Conservation (phyloP, 2,888 invertebrate species). For the Agrenia bidenticulata region DNA sequence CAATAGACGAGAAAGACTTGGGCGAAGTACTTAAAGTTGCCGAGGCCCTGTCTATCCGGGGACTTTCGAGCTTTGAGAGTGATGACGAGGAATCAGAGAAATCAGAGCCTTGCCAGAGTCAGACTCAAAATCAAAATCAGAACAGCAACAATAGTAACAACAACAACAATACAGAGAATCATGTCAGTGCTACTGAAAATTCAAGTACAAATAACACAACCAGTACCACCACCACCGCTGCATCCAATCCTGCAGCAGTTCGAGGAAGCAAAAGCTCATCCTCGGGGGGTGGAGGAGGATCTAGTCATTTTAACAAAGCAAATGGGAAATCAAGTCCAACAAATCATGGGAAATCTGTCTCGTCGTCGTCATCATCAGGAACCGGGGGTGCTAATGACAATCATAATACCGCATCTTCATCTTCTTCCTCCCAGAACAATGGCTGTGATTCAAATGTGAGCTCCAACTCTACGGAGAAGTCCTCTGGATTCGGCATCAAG, state of each 20-base stretch:
- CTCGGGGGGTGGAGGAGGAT: neutral
- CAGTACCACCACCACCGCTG: slow-evolving; percentile 14
- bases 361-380: slow-evolving; percentile 25
- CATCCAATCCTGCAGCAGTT: slow-evolving; percentile 16
- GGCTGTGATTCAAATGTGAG: slow-evolving; percentile 48
- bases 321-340: slow-evolving; percentile 5
- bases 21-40: slow-evolving; percentile 53
- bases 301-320: too few species aligned
- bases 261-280: slow-evolving; percentile 17
- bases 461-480: too few species aligned
- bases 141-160: slow-evolving; percentile 10
- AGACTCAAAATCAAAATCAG: slow-evolving; percentile 18
- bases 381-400: slow-evolving; percentile 4
- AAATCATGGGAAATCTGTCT: slow-evolving; percentile 1
- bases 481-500: too few species aligned
- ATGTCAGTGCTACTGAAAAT: neutral
- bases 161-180: slow-evolving; percentile 3
- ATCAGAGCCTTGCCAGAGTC: slow-evolving; percentile 18
- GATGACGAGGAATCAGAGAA: slow-evolving; percentile 53
- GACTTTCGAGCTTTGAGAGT: slow-evolving; percentile 51
- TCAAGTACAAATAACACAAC: slow-evolving; percentile 6
- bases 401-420: slow-evolving; percentile 7
- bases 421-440: slow-evolving; percentile 31
- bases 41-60: slow-evolving; percentile 52
- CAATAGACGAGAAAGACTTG: slow-evolving; percentile 52